phyloP scores from a whole-genome alignment of 1,140 invertebrate genomes.

The Tachypleus tridentatus region DNA sequence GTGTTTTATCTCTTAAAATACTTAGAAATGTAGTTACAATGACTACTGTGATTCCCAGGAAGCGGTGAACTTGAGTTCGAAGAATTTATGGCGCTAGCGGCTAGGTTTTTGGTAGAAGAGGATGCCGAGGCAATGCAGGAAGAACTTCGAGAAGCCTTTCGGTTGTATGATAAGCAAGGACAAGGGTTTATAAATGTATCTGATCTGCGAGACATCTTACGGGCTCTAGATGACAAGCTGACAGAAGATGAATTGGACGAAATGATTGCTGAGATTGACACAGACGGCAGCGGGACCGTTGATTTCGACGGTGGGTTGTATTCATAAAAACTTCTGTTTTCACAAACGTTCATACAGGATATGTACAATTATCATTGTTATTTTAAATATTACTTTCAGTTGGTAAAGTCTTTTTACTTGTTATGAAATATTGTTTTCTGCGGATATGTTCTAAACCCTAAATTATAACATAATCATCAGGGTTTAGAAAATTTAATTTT shows the following conservation, averaged over 20 bases:
- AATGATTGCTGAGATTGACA: conserved; percentile 94
- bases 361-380: not conserved
- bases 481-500: conserved; percentile 4
- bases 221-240: conserved; percentile 82
- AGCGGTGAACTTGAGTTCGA: conserved; percentile 88
- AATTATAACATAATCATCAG: not conserved
- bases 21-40: no score
- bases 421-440: conserved; percentile 11
- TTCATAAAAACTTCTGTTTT: not conserved
- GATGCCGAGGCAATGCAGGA: conserved; percentile 90
- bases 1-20: no score
- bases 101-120: conserved; percentile 89
- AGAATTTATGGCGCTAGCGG: conserved; percentile 84
- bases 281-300: conserved; percentile 77
- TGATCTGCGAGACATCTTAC: conserved; percentile 76
- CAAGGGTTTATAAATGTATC: conserved; percentile 93
- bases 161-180: conserved; percentile 61
- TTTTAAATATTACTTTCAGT: conserved; percentile 2
- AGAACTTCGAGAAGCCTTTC: conserved; percentile 83
- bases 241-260: conserved; percentile 83
- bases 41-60: conserved; percentile 42
- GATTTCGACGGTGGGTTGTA: conserved; percentile 57
- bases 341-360: not conserved
- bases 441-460: conserved; percentile 1
- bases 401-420: not conserved